A percentile compares a stretch with the other conserved stretches of the same genome.
Evolutionary conservation across 2,888 invertebrate species (phyloP).

Genomic region (Sylvicola cinctus): DNA sequence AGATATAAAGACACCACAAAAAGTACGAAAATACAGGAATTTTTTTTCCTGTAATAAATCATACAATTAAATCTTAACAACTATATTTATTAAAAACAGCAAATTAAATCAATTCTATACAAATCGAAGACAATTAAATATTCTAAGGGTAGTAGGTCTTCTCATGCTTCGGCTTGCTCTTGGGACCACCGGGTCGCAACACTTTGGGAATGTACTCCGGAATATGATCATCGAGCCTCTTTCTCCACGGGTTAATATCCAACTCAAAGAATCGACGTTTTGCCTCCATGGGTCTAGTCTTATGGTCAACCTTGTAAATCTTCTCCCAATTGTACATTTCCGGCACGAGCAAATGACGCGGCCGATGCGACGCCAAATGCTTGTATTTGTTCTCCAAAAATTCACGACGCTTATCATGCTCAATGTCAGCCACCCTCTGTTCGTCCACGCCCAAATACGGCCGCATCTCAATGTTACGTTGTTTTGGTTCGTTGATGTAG

Average conservation of each 20-base stretch:
- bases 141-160: conserved; percentile 43
- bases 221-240: conserved; percentile 42
- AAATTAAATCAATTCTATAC: background rate
- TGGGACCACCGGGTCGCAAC: conserved; percentile 36
- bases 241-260: conserved; percentile 35
- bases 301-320: conserved; percentile 53
- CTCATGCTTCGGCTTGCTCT: conserved; percentile 37
- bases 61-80: too few relatives aligned
- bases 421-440: conserved; percentile 42
- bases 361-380: conserved; percentile 44
- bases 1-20: too few relatives aligned
- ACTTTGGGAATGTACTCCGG: conserved; percentile 49
- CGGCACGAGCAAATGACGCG: conserved; percentile 29
- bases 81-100: too few relatives aligned
- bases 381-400: conserved; percentile 53
- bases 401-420: conserved; percentile 40
- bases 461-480: conserved; percentile 38
- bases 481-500: conserved; percentile 46
- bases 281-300: conserved; percentile 46
- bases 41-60: too few relatives aligned
- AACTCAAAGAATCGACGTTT: conserved; percentile 50
- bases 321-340: conserved; percentile 66
- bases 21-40: too few relatives aligned
- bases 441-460: conserved; percentile 45
- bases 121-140: background rate